Evolutionary conservation across 2,888 invertebrate genomes (phyloP), one percentile per base, ranked within the genome.

Genomic region (Temnothorax rugatulus): DNA sequence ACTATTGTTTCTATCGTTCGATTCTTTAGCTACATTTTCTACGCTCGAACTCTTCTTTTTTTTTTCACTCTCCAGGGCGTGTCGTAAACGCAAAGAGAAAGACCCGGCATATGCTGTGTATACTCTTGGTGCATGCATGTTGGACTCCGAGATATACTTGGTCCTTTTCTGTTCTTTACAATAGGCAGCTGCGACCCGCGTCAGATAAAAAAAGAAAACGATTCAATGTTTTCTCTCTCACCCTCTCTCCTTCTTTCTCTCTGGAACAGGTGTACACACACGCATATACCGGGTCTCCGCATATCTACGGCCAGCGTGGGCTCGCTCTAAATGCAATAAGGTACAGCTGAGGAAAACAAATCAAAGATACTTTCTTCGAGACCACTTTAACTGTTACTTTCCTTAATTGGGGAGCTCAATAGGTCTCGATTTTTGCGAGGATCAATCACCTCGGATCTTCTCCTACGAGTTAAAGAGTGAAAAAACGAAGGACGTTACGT

Each of bases 241-340:
- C 15, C 34, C 3, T 18, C 25, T 47, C 50, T 38, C 15, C 34
- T 0, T 18, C 5, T 18, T 15, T 44, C 41, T 25, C 7, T 13
- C 13, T n/a, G n/a, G 52, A 71, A 73, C 59, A 73, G 41, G 57
- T 57, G 59, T 73, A 59, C 15, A 18, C 15, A 59, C 21, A 18
- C 8, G 34, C 61, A 38, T n/a, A 38, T 38, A 66, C 15, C 8
- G 25, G 66, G 38, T 73, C 38, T 54, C 11, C 18, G n/a, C 18
- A 18, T 25, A 54, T 54, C 21, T 54, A 41, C 4, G 9, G 34
- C 21, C 21, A 52, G n/a, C 8, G 1, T 38, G 38, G 15, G 44
- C 15, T 25, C 18, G 15, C 18, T 71, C 52, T 52, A 38, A 71
- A n/a, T 15, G 15, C 15, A 25, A 2, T 18, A 38, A 57, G 1